These are phyloP conservation scores for Callocephalon fimbriatum DNA, from an alignment of 2,113 vertebrate species.

Conservation along the genomic window DNA sequence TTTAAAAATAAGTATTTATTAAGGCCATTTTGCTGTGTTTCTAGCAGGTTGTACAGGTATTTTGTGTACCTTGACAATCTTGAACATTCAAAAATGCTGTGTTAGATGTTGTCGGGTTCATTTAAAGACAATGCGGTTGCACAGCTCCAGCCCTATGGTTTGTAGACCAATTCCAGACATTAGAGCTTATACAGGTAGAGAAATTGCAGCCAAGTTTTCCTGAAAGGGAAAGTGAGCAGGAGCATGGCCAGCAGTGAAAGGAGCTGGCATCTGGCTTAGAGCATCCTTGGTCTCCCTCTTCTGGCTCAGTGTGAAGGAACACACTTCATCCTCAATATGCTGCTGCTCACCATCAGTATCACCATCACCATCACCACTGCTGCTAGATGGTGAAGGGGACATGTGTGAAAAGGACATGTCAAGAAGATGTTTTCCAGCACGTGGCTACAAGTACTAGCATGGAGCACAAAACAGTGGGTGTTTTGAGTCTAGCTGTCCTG, in stretches of 20 bases:
- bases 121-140: accelerated
- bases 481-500: neutral
- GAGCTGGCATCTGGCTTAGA: neutral
- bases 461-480: neutral
- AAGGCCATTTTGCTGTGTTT: neutral
- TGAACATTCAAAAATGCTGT: accelerated
- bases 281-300: slow-evolving; percentile 68
- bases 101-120: neutral
- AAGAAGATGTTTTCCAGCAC: accelerated
- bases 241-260: neutral
- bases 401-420: neutral
- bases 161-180: neutral
- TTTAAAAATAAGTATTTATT: neutral
- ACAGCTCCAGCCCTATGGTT: accelerated
- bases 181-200: neutral
- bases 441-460: accelerated
- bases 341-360: neutral
- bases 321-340: neutral
- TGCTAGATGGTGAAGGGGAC: neutral
- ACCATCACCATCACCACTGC: neutral
- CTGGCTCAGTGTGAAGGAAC: slow-evolving; percentile 30
- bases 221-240: neutral
- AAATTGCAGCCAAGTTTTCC: neutral
- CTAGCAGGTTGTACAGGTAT: accelerated
- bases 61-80: neutral